These are phyloP conservation scores for Spatulosminthurus flaviceps DNA, from an alignment of 2,888 invertebrate species.

Conservation along the genomic window DNA sequence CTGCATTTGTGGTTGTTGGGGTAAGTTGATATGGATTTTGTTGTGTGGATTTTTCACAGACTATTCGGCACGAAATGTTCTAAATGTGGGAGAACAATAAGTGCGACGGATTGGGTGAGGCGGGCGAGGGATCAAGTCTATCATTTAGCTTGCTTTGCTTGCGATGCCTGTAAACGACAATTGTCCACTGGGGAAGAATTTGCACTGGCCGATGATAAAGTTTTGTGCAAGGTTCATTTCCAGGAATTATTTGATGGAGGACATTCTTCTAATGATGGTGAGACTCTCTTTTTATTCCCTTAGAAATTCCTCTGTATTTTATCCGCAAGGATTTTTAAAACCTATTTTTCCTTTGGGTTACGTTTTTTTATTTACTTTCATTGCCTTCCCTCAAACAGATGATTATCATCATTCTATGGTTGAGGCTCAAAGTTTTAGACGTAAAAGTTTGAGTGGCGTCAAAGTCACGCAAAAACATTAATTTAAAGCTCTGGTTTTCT, in stretches of 20 bases:
- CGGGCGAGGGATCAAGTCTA: conserved; percentile 94
- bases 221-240: conserved; percentile 97
- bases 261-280: conserved; percentile 71
- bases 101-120: conserved; percentile 97
- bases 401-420: too few relatives aligned
- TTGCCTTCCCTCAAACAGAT: too few relatives aligned
- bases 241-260: conserved; percentile 90
- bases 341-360: too few relatives aligned
- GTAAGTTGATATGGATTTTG: too few relatives aligned
- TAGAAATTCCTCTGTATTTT: too few relatives aligned
- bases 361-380: too few relatives aligned
- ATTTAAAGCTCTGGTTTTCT: too few relatives aligned
- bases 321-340: not conserved
- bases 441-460: too few relatives aligned
- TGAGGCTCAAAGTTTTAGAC: too few relatives aligned
- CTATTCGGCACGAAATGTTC: conserved; percentile 96
- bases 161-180: conserved; percentile 93
- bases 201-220: conserved; percentile 91
- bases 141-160: conserved; percentile 98
- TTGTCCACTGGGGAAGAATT: conserved; percentile 96
- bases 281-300: too few relatives aligned
- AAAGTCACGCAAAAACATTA: too few relatives aligned
- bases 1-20: too few relatives aligned
- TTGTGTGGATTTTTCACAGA: conserved; percentile 76
- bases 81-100: conserved; percentile 91